Conservation (phyloP, 2,888 invertebrate genomes). For the Hydrotaea cyrtoneurina region DNA sequence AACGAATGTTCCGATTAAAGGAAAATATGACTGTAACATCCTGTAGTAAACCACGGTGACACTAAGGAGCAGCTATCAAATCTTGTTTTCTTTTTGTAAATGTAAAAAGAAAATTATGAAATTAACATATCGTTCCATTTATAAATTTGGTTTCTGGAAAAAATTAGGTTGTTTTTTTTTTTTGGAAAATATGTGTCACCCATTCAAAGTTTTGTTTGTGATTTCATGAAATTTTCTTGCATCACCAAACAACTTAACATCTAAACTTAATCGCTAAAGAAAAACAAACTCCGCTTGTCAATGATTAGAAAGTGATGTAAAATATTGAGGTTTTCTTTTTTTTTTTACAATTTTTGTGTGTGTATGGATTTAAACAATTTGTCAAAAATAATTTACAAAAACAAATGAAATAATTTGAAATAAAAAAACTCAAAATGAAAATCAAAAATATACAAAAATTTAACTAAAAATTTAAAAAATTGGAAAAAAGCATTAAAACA, state of each 20-base stretch:
- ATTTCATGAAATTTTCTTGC: constrained; percentile 54
- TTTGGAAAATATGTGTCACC: no score
- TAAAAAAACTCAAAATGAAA: constrained; percentile 55
- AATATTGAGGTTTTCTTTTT: constrained; percentile 64
- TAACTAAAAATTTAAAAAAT: constrained; percentile 34
- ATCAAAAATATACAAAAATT: constrained; percentile 42
- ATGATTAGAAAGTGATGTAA: constrained; percentile 48
- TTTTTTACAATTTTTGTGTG: constrained; percentile 74
- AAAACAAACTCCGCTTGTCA: constrained; percentile 53
- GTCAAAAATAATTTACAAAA: constrained; percentile 68
- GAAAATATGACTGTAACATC: no score
- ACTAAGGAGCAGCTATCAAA: no score
- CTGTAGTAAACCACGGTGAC: no score
- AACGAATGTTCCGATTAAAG: no score
- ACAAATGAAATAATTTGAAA: constrained; percentile 48
- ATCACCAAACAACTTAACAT: constrained; percentile 37
- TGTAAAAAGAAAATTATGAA: no score
- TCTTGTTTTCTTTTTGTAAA: no score
- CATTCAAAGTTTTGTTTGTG: no score
- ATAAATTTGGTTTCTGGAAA: no score
- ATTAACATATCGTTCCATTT: no score
- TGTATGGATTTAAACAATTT: constrained; percentile 70
- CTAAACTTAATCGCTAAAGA: constrained; percentile 60
- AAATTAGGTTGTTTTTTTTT: no score
- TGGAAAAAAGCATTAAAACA: constrained; percentile 54